A percentile compares a stretch with the other conserved stretches of the same genome.
Evolutionary conservation across 2,888 invertebrate species (phyloP).

Genomic region (Caenorhabditis doughertyi): DNA sequence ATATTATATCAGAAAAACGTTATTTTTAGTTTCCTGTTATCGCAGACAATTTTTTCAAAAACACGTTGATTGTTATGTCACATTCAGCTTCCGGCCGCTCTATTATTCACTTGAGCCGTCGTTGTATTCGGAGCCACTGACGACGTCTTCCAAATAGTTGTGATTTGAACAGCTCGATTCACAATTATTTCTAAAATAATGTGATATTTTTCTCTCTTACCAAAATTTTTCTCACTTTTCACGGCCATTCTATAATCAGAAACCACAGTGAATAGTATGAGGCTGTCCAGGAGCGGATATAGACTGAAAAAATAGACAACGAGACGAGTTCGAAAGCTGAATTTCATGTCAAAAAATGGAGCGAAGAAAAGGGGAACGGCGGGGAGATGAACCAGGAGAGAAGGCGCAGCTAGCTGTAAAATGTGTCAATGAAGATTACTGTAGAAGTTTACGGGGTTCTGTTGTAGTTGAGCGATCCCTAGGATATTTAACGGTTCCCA

Average conservation of each 20-base stretch:
- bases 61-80: no score
- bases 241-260: conserved; percentile 5
- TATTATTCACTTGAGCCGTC: no score
- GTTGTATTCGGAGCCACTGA: background rate
- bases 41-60: no score
- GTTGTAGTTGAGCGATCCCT: no score
- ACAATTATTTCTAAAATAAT: conserved; percentile 8
- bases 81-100: no score
- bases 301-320: conserved; percentile 36
- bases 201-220: background rate
- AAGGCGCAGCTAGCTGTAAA: conserved; percentile 21
- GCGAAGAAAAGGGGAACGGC: conserved; percentile 35
- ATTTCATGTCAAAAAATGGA: conserved; percentile 43
- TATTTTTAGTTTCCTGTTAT: no score
- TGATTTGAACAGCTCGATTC: background rate
- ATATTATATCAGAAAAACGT: no score
- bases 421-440: no score
- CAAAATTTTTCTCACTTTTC: background rate
- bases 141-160: background rate
- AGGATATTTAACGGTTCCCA: no score
- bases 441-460: no score
- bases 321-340: conserved; percentile 30
- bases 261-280: conserved; percentile 10
- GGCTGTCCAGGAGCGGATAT: conserved; percentile 37
- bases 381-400: conserved; percentile 31